Conservation (phyloP, 2,797 vertebrate genomes). For the Bradypus variegatus region DNA sequence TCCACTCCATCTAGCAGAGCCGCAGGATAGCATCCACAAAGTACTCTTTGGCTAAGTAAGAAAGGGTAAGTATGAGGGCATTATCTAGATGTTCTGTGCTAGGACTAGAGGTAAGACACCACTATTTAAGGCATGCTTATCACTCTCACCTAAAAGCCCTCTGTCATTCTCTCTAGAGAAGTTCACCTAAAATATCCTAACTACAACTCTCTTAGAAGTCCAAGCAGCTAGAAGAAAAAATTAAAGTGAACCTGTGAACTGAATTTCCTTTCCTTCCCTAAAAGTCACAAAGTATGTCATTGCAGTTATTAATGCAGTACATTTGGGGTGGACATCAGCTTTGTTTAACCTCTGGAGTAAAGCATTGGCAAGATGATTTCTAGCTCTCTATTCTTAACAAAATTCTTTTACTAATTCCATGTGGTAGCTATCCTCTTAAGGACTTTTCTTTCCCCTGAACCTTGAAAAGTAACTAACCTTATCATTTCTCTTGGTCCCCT, state of each 20-base stretch:
- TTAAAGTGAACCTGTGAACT: background rate
- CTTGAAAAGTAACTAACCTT: background rate
- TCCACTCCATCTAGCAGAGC: background rate
- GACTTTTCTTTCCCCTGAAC: background rate
- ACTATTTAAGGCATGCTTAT: background rate
- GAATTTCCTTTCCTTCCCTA: background rate
- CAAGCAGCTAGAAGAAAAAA: background rate
- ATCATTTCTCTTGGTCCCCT: background rate
- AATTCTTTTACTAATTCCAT: background rate
- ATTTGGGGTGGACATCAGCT: background rate
- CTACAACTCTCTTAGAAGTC: background rate
- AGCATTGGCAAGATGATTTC: background rate
- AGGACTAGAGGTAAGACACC: background rate
- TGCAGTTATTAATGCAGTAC: background rate
- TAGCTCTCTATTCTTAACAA: background rate
- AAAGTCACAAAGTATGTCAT: background rate
- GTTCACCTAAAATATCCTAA: background rate
- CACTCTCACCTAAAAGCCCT: background rate
- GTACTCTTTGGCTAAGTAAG: background rate
- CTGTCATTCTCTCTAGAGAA: background rate
- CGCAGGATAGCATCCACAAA: background rate
- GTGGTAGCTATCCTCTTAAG: background rate
- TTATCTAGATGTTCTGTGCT: background rate
- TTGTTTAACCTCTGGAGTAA: background rate
- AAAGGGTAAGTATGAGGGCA: background rate